Evolutionary conservation across 2,888 invertebrate species (phyloP).

Genomic region (Zygogramma bicolorata): DNA sequence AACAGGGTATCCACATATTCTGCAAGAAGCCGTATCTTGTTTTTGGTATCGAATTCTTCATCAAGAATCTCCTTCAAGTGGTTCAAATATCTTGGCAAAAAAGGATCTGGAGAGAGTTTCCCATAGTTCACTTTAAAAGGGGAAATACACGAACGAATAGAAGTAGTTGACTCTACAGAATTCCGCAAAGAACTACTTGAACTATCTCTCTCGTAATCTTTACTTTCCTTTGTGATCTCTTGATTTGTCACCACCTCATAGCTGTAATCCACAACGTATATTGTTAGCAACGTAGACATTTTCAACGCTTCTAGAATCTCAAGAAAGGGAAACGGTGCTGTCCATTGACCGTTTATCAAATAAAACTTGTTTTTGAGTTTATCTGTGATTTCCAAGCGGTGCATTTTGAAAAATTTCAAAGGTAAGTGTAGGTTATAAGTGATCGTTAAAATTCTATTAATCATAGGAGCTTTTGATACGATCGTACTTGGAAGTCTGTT

Average conservation of each 20-base stretch:
- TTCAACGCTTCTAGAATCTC: slow-evolving; percentile 55
- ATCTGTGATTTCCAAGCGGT: slow-evolving; percentile 55
- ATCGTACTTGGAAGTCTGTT: slow-evolving; percentile 43
- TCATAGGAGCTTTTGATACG: slow-evolving; percentile 45
- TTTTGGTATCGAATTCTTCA: slow-evolving; percentile 26
- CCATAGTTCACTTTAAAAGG: slow-evolving; percentile 48
- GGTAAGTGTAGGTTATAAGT: slow-evolving; percentile 57
- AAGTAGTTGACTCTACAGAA: background rate
- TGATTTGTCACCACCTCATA: slow-evolving; percentile 24
- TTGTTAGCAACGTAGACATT: slow-evolving; percentile 52
- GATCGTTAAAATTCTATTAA: slow-evolving; percentile 49
- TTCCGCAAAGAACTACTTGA: no score
- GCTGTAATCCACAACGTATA: slow-evolving; percentile 60
- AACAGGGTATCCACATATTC: slow-evolving; percentile 55
- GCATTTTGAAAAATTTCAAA: slow-evolving; percentile 57
- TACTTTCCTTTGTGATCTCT: background rate
- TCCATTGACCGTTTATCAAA: slow-evolving; percentile 54
- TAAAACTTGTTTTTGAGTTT: slow-evolving; percentile 57
- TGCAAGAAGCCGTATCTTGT: slow-evolving; percentile 55
- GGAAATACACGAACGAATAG: background rate
- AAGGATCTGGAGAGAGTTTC: slow-evolving; percentile 53
- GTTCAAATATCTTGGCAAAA: slow-evolving; percentile 50
- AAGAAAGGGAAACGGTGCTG: slow-evolving; percentile 57
- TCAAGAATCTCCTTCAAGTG: slow-evolving; percentile 48
- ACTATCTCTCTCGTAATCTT: no score